phyloP scores from a whole-genome alignment of 1,140 invertebrate species.

The Bombus confusus region DNA sequence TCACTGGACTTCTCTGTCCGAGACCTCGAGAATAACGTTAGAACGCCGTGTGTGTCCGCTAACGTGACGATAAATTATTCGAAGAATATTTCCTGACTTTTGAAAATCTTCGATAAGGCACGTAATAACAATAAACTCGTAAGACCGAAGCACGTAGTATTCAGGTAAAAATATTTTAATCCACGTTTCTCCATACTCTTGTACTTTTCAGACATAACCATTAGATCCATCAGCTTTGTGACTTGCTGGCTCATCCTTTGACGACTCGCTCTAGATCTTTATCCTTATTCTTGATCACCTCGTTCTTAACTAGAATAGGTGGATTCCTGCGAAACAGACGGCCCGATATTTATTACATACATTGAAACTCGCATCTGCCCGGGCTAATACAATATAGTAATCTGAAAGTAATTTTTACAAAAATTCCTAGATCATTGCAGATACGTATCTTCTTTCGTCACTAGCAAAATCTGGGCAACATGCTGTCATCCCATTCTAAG shows the following conservation, averaged over 20 bases:
- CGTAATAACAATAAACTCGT: too few relatives aligned
- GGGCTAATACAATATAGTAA: too few relatives aligned
- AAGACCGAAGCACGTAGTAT: too few relatives aligned
- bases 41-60: neutral
- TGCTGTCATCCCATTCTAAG: neutral
- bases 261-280: neutral
- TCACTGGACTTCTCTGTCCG: neutral
- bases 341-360: too few relatives aligned
- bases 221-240: neutral
- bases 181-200: too few relatives aligned
- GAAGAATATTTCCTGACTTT: neutral
- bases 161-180: too few relatives aligned
- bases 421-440: neutral
- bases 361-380: too few relatives aligned
- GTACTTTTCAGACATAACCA: neutral
- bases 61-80: constrained; percentile 17
- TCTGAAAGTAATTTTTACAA: neutral
- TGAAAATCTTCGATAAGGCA: neutral
- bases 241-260: too few relatives aligned
- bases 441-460: neutral
- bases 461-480: neutral
- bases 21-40: constrained; percentile 33
- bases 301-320: too few relatives aligned
- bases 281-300: too few relatives aligned
- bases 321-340: too few relatives aligned